Percentiles rank a stretch among this genome's conserved stretches.
phyloP scores from a whole-genome alignment of 2,113 vertebrate species.

The Indicator maculatus region DNA sequence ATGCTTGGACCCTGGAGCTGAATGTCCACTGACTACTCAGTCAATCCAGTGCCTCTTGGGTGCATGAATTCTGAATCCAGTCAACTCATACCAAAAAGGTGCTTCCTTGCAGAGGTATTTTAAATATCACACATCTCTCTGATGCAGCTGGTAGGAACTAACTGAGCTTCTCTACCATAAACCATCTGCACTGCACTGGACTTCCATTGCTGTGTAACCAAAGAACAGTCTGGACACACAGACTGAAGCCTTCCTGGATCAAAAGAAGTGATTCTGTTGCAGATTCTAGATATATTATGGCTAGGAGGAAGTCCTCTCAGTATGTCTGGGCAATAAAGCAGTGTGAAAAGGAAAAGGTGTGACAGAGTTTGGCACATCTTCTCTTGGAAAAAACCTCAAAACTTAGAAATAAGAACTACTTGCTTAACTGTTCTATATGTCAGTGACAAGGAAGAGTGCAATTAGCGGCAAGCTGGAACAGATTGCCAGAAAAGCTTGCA shows the following conservation, averaged over 20 bases:
- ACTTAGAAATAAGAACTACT: not conserved
- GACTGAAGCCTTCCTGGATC: not conserved
- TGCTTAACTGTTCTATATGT: not conserved
- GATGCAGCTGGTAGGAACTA: not conserved
- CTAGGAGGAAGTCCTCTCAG: not conserved
- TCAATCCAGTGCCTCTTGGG: not conserved
- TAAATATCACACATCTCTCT: not conserved
- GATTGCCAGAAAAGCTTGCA: not conserved
- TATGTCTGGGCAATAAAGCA: fast-evolving
- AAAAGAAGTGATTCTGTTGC: not conserved
- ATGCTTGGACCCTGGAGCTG: not conserved
- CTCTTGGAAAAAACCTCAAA: not conserved
- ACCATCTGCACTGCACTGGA: not conserved
- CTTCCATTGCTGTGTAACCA: not conserved
- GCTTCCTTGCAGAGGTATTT: not conserved
- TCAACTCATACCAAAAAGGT: not conserved
- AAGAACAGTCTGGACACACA: not conserved
- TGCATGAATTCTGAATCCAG: not conserved
- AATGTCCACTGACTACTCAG: not conserved
- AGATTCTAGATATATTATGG: not conserved
- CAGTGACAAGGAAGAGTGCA: not conserved
- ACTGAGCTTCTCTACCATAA: not conserved
- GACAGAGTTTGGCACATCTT: not conserved
- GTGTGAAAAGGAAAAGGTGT: not conserved
- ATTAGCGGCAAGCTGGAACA: not conserved